Conservation (phyloP, 2,113 vertebrate species). For the Morone chrysops region DNA sequence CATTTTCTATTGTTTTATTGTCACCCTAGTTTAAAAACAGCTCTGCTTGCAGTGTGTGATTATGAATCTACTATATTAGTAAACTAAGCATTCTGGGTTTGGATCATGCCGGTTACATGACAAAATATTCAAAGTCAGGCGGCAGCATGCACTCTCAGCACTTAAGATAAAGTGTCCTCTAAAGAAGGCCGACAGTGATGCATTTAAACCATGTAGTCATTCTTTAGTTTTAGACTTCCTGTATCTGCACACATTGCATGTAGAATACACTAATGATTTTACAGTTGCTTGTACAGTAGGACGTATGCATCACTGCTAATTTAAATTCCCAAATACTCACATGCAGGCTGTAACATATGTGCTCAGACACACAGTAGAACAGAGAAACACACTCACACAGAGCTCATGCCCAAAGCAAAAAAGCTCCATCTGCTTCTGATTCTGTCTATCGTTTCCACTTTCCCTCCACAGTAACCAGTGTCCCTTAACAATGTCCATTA, state of each 20-base stretch:
- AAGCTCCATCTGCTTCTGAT: constrained; percentile 53
- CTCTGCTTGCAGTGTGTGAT: constrained; percentile 24
- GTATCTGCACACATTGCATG: background rate
- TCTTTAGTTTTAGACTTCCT: background rate
- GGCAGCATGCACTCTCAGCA: constrained; percentile 29
- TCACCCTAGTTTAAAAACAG: constrained; percentile 17
- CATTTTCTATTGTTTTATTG: constrained; percentile 23
- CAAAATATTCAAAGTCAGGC: constrained; percentile 34
- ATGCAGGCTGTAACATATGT: constrained; percentile 48
- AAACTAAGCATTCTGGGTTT: constrained; percentile 38
- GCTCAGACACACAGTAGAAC: constrained; percentile 47
- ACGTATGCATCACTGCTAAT: constrained; percentile 26
- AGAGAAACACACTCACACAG: constrained; percentile 45
- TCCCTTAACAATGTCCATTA: background rate
- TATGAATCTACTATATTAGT: constrained; percentile 41
- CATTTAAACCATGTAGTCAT: constrained; percentile 15
- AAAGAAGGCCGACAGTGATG: background rate
- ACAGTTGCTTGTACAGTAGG: background rate
- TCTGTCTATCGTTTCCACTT: background rate
- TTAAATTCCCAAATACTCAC: constrained; percentile 18
- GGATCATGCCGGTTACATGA: constrained; percentile 7
- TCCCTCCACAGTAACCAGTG: constrained; percentile 1
- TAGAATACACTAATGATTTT: background rate
- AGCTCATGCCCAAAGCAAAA: constrained; percentile 34
- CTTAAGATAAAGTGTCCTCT: constrained; percentile 10